Conservation (phyloP, 2,113 vertebrate species). For the Gobius niger region DNA sequence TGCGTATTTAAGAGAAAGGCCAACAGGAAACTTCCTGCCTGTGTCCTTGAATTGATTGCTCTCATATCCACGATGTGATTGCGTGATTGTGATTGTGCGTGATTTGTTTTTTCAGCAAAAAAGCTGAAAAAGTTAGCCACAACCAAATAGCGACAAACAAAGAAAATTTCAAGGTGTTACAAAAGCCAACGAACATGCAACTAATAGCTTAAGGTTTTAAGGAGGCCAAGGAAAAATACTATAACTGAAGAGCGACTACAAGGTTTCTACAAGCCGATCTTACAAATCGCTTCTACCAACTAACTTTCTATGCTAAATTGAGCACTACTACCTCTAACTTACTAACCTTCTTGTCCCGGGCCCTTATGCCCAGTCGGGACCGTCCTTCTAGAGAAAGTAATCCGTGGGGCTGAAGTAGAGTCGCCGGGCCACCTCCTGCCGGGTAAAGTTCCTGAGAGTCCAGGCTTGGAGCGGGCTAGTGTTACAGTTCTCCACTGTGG, state of each 20-base stretch:
- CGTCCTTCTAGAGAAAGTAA: conserved; percentile 81
- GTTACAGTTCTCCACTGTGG: conserved; percentile 86
- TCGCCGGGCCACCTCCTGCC: conserved; percentile 84
- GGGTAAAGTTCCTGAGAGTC: conserved; percentile 85
- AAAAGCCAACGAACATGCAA: no score
- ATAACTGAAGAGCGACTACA: not conserved
- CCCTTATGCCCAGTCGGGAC: conserved; percentile 21
- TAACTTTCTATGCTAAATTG: not conserved
- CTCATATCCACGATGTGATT: no score
- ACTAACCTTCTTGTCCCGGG: conserved; percentile 66
- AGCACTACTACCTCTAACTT: conserved; percentile 28
- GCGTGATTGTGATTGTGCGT: no score
- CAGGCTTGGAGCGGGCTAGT: conserved; percentile 82
- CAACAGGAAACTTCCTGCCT: no score
- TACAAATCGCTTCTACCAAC: not conserved
- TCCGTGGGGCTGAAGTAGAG: conserved; percentile 88
- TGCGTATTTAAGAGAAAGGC: no score
- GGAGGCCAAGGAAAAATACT: not conserved
- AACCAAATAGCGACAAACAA: no score
- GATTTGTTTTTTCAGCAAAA: no score
- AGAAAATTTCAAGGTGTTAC: no score
- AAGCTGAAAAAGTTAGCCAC: no score
- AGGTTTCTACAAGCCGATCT: not conserved
- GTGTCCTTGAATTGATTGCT: no score
- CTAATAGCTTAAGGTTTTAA: no score